Percentiles rank a stretch among this genome's conserved stretches.
Evolutionary conservation across 2,797 vertebrate genomes (phyloP).

Genomic region (Prunella strophiata): DNA sequence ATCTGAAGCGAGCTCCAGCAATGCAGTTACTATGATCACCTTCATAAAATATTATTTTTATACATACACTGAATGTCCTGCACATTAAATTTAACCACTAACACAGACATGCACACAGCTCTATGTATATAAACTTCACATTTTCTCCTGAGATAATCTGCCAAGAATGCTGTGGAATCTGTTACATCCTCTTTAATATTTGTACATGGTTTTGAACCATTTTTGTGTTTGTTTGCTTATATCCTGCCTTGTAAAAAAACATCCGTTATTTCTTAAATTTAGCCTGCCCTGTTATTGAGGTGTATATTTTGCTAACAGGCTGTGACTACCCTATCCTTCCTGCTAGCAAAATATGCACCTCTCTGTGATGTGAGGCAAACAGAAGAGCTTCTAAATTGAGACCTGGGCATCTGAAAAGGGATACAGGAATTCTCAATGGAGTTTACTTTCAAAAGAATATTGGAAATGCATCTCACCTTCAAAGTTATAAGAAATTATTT

Average conservation of each 20-base stretch:
- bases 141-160: constrained; percentile 33
- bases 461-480: background rate
- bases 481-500: background rate
- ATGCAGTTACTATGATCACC: background rate
- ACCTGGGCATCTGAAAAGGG: background rate
- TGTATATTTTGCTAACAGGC: constrained; percentile 54
- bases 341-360: constrained; percentile 21
- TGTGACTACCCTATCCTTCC: constrained; percentile 54
- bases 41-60: background rate
- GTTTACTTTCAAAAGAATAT: background rate
- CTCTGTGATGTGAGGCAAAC: background rate
- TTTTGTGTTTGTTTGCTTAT: constrained; percentile 59
- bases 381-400: background rate
- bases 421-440: background rate
- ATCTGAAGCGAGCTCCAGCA: background rate
- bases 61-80: background rate
- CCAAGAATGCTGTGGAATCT: constrained; percentile 15
- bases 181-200: constrained; percentile 45
- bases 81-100: background rate
- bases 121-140: background rate
- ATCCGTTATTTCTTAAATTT: constrained; percentile 54
- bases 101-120: background rate
- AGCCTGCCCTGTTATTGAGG: constrained; percentile 20
- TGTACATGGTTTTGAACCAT: constrained; percentile 18
- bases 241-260: constrained; percentile 49